Evolutionary conservation across 2,888 invertebrate genomes (phyloP), one percentile per base, ranked within the genome.

Genomic region (Trissolcus japonicus): DNA sequence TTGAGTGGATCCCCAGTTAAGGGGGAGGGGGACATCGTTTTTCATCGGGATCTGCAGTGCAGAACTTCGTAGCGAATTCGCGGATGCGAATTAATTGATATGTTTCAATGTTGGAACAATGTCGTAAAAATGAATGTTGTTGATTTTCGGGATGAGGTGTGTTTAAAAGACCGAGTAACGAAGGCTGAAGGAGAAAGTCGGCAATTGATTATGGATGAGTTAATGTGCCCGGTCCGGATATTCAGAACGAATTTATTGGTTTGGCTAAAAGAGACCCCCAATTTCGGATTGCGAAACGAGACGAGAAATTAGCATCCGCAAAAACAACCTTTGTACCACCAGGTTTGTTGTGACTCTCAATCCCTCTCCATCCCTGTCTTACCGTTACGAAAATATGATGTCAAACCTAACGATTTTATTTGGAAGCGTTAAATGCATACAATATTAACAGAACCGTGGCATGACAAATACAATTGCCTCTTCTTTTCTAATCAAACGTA

Each of bases 71-170:
- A 72, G 65, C 50, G 41, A 80, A 77, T 76, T 77, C 73, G 41
- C 51, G 55, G 69, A 74, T 76, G 68, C 67, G 54, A 75, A 59
- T 59, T 79, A 79, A 83, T 82, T 79, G 83, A 82, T 80, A 74
- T 76, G 81, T 65, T 61, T 61, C 77, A 76, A 78, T 80, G 68
- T 55, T 40, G 40, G 43, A 79, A 81, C 80, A 78, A 77, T 17
- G 41, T 60, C 25, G 51, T 66, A 51, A 57, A 67, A 60, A 41
- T 43, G 29, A 67, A 67, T 50, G 59, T 48, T 54, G 59, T 59
- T 72, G 63, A 51, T 71, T 71, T 56, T 51, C 1, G 43, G 16
- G 17, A 62, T 48, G 25, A 7, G 6, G 17, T 41, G 4, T 19
- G 41, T 51, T 51, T 54, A 51, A 9, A 16, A 46, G 14, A 46